A percentile compares a stretch with the other conserved stretches of the same genome.
phyloP scores from a whole-genome alignment of 2,888 invertebrate species.

The Argyresthia albistria region DNA sequence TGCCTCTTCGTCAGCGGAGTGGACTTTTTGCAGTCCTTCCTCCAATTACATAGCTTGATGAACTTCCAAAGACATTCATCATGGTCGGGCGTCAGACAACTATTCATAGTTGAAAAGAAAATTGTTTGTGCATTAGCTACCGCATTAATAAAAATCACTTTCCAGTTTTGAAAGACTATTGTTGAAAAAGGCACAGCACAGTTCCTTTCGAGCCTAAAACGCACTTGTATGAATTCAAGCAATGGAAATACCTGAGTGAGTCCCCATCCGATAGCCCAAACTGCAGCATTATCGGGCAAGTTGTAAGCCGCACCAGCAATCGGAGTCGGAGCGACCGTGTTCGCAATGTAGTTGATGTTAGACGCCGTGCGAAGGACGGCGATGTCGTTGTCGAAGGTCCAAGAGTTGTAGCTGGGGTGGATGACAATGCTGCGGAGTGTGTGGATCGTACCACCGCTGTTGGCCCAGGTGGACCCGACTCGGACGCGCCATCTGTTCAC shows the following conservation, averaged over 20 bases:
- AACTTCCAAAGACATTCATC: too few relatives aligned
- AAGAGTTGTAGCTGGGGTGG: conserved; percentile 33
- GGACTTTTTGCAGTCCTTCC: too few relatives aligned
- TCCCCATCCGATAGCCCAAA: conserved; percentile 57
- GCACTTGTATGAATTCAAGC: too few relatives aligned
- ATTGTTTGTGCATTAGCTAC: too few relatives aligned
- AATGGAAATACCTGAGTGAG: conserved; percentile 18
- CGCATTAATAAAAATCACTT: too few relatives aligned
- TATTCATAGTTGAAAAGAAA: too few relatives aligned
- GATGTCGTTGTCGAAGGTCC: conserved; percentile 29
- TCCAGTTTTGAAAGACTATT: too few relatives aligned
- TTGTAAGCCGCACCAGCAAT: conserved; percentile 30
- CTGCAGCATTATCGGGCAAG: conserved; percentile 27
- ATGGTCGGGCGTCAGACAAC: too few relatives aligned
- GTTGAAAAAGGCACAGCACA: too few relatives aligned
- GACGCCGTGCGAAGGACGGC: conserved; percentile 26
- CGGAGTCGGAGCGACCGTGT: conserved; percentile 13
- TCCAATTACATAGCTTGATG: too few relatives aligned
- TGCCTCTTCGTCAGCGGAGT: too few relatives aligned
- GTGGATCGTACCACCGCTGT: conserved; percentile 27
- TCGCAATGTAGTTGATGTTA: conserved; percentile 18
- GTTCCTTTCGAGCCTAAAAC: too few relatives aligned
- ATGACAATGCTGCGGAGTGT: conserved; percentile 14
- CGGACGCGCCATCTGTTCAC: conserved; percentile 25
- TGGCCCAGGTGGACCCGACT: conserved; percentile 28